Evolutionary conservation across 2,888 invertebrate genomes (phyloP).

Genomic region (Acanthoscelides obtectus): DNA sequence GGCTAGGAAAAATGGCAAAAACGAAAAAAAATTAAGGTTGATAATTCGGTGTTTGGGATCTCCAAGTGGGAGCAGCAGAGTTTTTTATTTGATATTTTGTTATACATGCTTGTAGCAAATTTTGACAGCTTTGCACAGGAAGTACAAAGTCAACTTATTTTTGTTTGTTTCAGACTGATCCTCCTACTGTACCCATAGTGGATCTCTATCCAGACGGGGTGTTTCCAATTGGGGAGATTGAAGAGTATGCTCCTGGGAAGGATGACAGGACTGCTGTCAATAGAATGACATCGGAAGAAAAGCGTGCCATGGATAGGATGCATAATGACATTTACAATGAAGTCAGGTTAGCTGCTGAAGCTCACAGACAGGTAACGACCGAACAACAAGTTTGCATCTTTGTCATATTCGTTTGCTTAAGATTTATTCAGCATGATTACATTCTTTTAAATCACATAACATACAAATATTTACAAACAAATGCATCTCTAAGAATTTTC

Average conservation of each 20-base stretch:
- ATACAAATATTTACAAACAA: no score
- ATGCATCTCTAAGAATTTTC: no score
- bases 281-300: conserved; percentile 80
- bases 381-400: no score
- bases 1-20: no score
- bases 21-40: no score
- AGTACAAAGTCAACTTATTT: no score
- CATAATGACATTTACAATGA: conserved; percentile 93
- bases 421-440: background rate
- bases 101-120: no score
- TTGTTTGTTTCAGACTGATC: conserved; percentile 53
- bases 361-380: conserved; percentile 78
- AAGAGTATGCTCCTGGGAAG: conserved; percentile 70
- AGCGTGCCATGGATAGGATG: conserved; percentile 83
- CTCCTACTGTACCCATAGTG: conserved; percentile 82
- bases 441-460: no score
- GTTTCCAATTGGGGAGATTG: conserved; percentile 87
- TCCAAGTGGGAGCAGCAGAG: no score
- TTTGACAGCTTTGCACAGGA: no score
- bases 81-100: no score
- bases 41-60: no score
- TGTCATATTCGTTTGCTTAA: background rate
- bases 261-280: conserved; percentile 85
- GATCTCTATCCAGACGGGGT: conserved; percentile 78
- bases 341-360: conserved; percentile 93